Base-by-base conservation (phyloP, 2,888 invertebrate genomes). In the Leucoptera coffeella region DNA sequence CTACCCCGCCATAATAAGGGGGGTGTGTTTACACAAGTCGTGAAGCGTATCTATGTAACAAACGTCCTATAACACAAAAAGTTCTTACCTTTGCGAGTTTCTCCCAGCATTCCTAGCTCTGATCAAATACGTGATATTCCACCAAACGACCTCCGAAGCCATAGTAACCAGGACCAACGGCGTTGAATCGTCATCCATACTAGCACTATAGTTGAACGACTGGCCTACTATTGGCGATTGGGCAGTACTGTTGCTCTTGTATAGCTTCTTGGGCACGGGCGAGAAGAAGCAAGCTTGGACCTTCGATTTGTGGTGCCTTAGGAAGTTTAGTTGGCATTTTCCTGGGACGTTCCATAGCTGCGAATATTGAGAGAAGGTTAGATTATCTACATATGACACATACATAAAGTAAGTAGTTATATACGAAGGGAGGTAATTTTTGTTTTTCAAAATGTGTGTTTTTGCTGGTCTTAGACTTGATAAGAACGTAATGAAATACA, bases 101-200 rank as follows among this genome's bases (percentile, higher is more conserved):
- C 39, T 45, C 14, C 38, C 45, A 3, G 17, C 12, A 2, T 47
- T 45, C 11, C 48, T 38, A 9, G 42, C 40, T 26, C 48, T 51
- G 30, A 59, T 50, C 22, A 61, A 32, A 25, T 54, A 48, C 0
- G 58, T 53, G 14, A 74, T 42, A 38, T 77, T 65, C 78, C 78
- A 78, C 74, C 74, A 77, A 1, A 73, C 72, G 14, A 77, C 61
- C 43, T 77, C 75, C 2, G 75, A 58, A 1, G 73, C 75, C 45
- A 76, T 57, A 12, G 74, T 74, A 4, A 77, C 64, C 17, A 78
- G 47, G 15, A 77, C 69, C 3, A 71, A 33, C 0, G 73, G 72
- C 3, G 64, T 53, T 20, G 51, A 49, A 3, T 52, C 52, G 1
- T 51, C 53, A 4, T 43, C 44, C 3, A 7, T 20, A 14, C 26